phyloP scores from a whole-genome alignment of 2,797 vertebrate genomes.

The Sebastes minor region DNA sequence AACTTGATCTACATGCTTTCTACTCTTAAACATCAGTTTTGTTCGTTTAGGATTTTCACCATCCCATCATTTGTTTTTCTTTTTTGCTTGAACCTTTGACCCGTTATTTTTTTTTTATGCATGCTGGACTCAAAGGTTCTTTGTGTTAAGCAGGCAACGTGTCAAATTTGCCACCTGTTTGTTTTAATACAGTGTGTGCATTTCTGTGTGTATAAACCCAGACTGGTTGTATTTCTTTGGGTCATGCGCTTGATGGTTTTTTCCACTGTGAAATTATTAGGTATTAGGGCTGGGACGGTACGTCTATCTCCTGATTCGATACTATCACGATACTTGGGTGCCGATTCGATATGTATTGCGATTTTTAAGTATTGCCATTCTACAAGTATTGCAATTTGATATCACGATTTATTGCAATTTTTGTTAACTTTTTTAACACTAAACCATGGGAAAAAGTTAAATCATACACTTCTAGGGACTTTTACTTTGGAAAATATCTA shows the following conservation, averaged over 20 bases:
- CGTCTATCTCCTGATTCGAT: too few relatives aligned
- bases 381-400: too few relatives aligned
- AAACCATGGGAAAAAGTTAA: too few relatives aligned
- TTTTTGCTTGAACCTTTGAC: background rate
- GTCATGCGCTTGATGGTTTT: background rate
- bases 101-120: background rate
- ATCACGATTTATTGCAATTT: fast-evolving
- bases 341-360: too few relatives aligned
- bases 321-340: too few relatives aligned
- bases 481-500: too few relatives aligned
- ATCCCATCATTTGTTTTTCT: background rate
- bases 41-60: background rate
- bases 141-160: background rate
- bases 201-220: background rate
- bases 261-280: background rate
- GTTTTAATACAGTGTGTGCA: background rate
- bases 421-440: too few relatives aligned
- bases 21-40: background rate
- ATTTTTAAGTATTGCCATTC: too few relatives aligned
- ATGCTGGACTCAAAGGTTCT: background rate
- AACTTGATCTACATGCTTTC: background rate
- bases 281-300: too few relatives aligned
- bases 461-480: too few relatives aligned
- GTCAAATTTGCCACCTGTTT: background rate
- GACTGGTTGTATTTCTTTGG: background rate